Evolutionary conservation across 2,113 vertebrate species (phyloP).

Genomic region (Lanius collurio): DNA sequence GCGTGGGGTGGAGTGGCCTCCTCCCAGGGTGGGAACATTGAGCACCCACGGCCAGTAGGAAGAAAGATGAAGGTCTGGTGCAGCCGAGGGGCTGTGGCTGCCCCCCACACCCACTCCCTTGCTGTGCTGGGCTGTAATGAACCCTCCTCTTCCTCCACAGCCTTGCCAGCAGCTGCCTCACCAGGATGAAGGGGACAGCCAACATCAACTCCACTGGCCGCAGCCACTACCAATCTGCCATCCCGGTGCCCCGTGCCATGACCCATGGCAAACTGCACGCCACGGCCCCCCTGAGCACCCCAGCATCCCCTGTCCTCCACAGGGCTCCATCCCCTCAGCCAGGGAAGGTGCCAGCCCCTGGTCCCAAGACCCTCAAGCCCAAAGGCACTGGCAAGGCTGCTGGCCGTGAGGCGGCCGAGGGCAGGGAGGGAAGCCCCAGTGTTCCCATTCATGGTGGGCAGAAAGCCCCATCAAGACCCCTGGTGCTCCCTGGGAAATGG

Average conservation of each 20-base stretch:
- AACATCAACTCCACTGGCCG: conserved; percentile 54
- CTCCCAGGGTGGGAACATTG: neutral
- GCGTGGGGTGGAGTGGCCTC: neutral
- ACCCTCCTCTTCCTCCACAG: conserved; percentile 18
- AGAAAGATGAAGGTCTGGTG: neutral
- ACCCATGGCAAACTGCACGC: conserved; percentile 52
- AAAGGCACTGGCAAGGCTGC: conserved; percentile 21
- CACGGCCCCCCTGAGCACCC: neutral
- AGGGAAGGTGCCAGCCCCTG: neutral
- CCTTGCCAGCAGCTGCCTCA: neutral
- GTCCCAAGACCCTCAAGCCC: conserved; percentile 27
- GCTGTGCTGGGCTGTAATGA: fast-evolving
- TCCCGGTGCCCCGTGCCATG: conserved; percentile 66
- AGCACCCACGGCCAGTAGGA: neutral
- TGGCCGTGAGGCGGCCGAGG: fast-evolving
- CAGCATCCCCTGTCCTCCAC: neutral
- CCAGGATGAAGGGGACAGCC: conserved; percentile 67
- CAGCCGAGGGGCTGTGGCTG: neutral
- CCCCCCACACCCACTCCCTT: fast-evolving
- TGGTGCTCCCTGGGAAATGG: neutral
- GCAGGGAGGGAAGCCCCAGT: neutral
- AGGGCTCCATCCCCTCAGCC: neutral
- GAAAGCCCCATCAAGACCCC: neutral
- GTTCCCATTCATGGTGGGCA: neutral
- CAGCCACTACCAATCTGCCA: conserved; percentile 66